Conservation (phyloP, 1,140 invertebrate species). For the Amphibalanus amphitrite region DNA sequence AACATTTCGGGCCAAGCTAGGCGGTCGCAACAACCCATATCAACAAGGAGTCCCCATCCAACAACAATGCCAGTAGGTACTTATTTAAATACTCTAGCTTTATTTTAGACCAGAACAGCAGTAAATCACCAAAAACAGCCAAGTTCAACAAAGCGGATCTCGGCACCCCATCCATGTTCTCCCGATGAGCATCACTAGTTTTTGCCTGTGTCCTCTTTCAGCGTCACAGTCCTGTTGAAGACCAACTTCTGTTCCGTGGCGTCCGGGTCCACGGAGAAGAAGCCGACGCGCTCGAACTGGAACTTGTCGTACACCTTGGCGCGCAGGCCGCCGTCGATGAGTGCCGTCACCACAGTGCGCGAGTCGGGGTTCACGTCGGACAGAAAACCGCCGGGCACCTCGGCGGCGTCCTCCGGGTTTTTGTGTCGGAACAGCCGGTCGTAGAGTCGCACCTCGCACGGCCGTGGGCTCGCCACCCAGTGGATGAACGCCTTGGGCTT, state of each 20-base stretch:
- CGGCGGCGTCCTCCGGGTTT: constrained; percentile 80
- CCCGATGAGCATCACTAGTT: constrained; percentile 18
- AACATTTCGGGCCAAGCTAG: too few species aligned
- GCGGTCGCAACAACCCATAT: too few species aligned
- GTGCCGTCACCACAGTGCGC: constrained; percentile 47
- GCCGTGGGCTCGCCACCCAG: constrained; percentile 77
- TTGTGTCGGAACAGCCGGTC: constrained; percentile 86
- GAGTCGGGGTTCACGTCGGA: constrained; percentile 72
- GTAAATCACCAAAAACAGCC: constrained; percentile 5
- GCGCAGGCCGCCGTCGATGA: constrained; percentile 55
- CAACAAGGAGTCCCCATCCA: too few species aligned
- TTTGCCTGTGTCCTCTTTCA: constrained; percentile 85
- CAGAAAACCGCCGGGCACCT: constrained; percentile 85
- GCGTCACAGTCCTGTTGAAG: constrained; percentile 80
- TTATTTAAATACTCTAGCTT: too few species aligned
- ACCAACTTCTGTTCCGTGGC: constrained; percentile 50
- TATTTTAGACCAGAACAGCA: constrained; percentile 9
- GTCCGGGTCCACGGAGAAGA: constrained; percentile 90
- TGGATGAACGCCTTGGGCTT: constrained; percentile 99
- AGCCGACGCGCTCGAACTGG: constrained; percentile 94
- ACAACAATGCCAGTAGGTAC: too few species aligned
- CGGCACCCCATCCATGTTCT: neutral
- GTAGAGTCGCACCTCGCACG: constrained; percentile 74
- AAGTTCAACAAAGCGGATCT: too few species aligned
- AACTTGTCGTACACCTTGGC: constrained; percentile 68